Base-by-base conservation (phyloP, 2,888 invertebrate species). In the Dicyrtoma fusca region DNA sequence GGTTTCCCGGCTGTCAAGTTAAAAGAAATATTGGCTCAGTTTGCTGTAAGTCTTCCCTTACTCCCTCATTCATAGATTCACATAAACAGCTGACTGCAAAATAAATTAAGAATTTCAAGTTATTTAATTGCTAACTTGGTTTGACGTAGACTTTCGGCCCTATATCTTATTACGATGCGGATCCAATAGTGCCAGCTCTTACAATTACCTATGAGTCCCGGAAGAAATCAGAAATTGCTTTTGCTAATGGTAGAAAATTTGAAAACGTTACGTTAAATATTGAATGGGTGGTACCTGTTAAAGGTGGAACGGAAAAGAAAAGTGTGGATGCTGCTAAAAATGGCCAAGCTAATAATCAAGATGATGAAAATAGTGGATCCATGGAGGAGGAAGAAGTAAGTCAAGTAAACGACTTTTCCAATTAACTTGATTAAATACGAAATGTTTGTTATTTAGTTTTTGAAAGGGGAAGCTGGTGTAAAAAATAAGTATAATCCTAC, bases 1-100 rank as follows among this genome's bases (percentile, higher is more conserved):
- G 95, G 95, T 17, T 95, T 95, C 84, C 90, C 91, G 81, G 87
- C 88, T 13, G 92, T 93, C 75, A 95, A 95, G 80, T 88, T 92
- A 77, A 90, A 91, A 34, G 89, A 90, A 47, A 88, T 96, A 49
- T 84, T 93, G 73, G 86, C 88, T 10, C 95, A 95, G 84, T 94
- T 96, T 84, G 88, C 91, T 83, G 95, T 95, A 84, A 87, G 88
- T 82, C 23, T 51, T 26, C 11, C 19, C n/a, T n/a, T n/a, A n/a
- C n/a, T n/a, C n/a, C n/a, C n/a, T n/a, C n/a, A n/a, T n/a, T n/a
- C n/a, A n/a, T n/a, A n/a, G n/a, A n/a, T n/a, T n/a, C n/a, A n/a
- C n/a, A n/a, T n/a, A n/a, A n/a, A n/a, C n/a, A n/a, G n/a, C n/a
- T n/a, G n/a, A n/a, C n/a, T n/a, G n/a, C n/a, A n/a, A n/a, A n/a